Evolutionary conservation across 2,797 vertebrate species (phyloP).

Genomic region (Chaetodon trifasciatus): DNA sequence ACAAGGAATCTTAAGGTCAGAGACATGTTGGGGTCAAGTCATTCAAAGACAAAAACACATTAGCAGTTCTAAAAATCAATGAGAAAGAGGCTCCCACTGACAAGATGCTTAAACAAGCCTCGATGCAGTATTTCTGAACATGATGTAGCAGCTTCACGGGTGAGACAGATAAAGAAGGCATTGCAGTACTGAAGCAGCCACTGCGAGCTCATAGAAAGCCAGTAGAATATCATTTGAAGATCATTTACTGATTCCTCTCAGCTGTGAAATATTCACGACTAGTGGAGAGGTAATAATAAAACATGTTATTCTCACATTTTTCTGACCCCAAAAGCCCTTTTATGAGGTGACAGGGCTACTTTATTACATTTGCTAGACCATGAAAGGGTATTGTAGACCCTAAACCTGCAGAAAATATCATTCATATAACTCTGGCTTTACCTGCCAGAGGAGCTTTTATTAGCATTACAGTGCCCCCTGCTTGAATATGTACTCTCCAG

Average conservation of each 20-base stretch:
- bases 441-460: conserved; percentile 53
- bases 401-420: conserved; percentile 36
- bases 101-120: conserved; percentile 40
- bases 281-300: conserved; percentile 22
- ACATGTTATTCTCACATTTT: conserved; percentile 11
- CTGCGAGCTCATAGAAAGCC: conserved; percentile 12
- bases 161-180: conserved; percentile 11
- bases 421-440: conserved; percentile 10
- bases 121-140: conserved; percentile 8
- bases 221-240: conserved; percentile 31
- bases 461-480: conserved; percentile 12
- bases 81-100: conserved; percentile 23
- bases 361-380: conserved; percentile 46
- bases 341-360: conserved; percentile 21
- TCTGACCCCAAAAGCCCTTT: conserved; percentile 32
- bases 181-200: conserved; percentile 7
- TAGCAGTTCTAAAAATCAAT: conserved; percentile 55
- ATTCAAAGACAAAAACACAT: conserved; percentile 46
- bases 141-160: conserved; percentile 4
- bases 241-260: neutral
- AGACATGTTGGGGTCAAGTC: conserved; percentile 25
- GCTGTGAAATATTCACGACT: conserved; percentile 28
- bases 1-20: conserved; percentile 34
- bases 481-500: neutral
- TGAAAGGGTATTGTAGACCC: conserved; percentile 29